phyloP scores from a whole-genome alignment of 92 coral and sea anemone genomes.

The Palythoa caribaeorum region DNA sequence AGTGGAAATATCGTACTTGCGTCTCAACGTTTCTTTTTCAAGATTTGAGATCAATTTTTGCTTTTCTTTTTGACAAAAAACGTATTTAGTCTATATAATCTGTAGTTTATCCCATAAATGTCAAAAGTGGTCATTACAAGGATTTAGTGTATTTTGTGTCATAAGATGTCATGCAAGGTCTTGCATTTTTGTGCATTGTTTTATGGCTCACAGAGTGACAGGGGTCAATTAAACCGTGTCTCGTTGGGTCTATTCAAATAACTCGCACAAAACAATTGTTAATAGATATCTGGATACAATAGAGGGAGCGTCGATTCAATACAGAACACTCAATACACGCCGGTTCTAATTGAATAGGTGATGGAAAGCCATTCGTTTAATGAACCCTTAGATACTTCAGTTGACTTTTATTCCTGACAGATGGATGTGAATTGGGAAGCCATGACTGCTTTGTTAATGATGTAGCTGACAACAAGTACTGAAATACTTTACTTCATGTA shows the following conservation, averaged over 20 bases:
- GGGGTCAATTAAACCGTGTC: background rate
- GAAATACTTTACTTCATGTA: background rate
- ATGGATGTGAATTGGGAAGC: background rate
- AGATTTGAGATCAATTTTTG: no score
- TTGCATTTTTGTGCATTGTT: background rate
- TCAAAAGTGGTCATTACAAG: background rate
- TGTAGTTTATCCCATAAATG: no score
- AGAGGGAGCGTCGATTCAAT: constrained; percentile 11
- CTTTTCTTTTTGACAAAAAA: no score
- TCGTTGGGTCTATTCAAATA: constrained; percentile 17
- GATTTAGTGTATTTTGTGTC: background rate
- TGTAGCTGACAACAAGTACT: background rate
- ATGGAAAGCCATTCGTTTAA: constrained; percentile 24
- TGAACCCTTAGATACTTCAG: constrained; percentile 20
- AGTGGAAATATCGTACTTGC: no score
- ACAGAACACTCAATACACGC: constrained; percentile 24
- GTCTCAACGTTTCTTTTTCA: no score
- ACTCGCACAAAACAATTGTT: constrained; percentile 1
- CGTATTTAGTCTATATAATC: no score
- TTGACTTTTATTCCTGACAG: background rate
- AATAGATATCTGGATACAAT: background rate
- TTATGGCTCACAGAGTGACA: constrained; percentile 34
- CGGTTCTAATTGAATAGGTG: constrained; percentile 28
- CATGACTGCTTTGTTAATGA: background rate
- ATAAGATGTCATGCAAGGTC: background rate